phyloP scores from a whole-genome alignment of 2,888 invertebrate species.

The Lepidocyrtinus sp. region DNA sequence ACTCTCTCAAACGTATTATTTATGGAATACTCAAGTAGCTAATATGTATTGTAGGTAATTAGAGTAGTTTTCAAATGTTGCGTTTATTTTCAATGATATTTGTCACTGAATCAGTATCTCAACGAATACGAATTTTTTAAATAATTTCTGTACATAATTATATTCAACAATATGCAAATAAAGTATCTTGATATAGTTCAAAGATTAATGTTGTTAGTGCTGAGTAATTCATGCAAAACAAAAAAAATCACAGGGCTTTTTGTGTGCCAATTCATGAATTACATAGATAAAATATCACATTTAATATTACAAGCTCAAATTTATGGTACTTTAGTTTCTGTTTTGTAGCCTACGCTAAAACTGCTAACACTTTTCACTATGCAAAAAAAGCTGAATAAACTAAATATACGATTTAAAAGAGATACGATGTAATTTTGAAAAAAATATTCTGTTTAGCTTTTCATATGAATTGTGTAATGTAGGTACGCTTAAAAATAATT shows the following conservation, averaged over 20 bases:
- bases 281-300: background rate
- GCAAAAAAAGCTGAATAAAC: background rate
- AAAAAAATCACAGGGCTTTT: constrained; percentile 48
- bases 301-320: background rate
- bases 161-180: too few relatives aligned
- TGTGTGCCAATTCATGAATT: constrained; percentile 43
- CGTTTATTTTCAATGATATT: too few relatives aligned
- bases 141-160: too few relatives aligned
- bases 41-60: too few relatives aligned
- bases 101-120: too few relatives aligned
- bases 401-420: background rate
- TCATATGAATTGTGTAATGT: background rate
- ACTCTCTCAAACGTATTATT: too few relatives aligned
- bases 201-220: background rate
- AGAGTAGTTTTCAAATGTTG: too few relatives aligned
- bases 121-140: too few relatives aligned
- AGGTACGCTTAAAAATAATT: constrained; percentile 11
- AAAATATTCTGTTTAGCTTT: background rate
- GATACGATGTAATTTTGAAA: background rate
- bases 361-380: too few relatives aligned
- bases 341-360: background rate
- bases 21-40: too few relatives aligned
- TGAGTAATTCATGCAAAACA: background rate
- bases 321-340: background rate
- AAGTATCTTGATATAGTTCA: background rate